Evolutionary conservation across 1,140 invertebrate species (phyloP).

Genomic region (Drosophila nebulosa): DNA sequence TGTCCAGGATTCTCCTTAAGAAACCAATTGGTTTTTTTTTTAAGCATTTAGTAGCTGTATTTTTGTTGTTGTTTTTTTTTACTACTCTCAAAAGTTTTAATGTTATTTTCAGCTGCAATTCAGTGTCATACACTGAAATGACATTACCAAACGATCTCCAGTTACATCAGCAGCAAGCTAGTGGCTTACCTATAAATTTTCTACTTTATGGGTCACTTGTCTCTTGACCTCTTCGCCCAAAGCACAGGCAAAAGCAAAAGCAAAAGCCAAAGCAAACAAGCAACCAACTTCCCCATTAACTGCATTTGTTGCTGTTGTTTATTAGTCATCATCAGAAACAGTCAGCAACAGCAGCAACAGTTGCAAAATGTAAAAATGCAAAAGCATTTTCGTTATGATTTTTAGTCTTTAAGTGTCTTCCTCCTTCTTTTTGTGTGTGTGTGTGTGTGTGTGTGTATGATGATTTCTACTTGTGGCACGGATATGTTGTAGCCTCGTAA

Average conservation of each 20-base stretch:
- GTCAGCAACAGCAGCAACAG: background rate
- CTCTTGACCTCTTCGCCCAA: background rate
- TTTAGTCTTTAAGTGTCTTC: constrained; percentile 20
- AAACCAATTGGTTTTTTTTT: too few species aligned
- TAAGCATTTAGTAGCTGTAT: background rate
- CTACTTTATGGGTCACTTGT: constrained; percentile 8
- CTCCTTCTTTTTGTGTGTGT: background rate
- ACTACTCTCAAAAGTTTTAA: background rate
- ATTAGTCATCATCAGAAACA: constrained; percentile 50
- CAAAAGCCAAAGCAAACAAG: too few species aligned
- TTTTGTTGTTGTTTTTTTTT: too few species aligned
- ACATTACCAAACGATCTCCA: background rate
- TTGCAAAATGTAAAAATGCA: constrained; percentile 20
- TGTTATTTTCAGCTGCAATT: background rate
- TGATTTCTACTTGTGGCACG: background rate
- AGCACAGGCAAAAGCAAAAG: too few species aligned
- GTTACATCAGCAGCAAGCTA: background rate
- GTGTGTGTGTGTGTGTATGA: too few species aligned
- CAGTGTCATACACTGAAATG: background rate
- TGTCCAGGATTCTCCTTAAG: too few species aligned
- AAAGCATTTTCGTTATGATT: constrained; percentile 39
- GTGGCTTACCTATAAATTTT: background rate
- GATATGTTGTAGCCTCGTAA: constrained; percentile 33
- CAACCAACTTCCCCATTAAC: background rate
- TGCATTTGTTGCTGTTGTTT: constrained; percentile 25